A percentile compares a stretch with the other conserved stretches of the same genome.
Evolutionary conservation across 2,797 vertebrate genomes (phyloP).

Genomic region (Zalophus californianus): DNA sequence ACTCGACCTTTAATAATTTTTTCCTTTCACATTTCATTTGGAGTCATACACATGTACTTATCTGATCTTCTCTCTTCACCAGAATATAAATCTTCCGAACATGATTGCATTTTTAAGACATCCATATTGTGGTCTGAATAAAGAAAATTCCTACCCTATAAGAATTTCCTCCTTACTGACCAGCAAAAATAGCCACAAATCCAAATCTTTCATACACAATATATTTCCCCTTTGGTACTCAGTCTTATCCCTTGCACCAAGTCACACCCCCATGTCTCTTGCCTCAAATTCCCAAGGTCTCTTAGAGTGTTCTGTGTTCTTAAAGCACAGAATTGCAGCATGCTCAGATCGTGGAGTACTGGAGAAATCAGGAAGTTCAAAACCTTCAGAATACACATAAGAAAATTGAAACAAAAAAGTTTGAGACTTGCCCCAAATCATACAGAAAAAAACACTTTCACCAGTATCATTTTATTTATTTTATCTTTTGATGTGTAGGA

Average conservation of each 20-base stretch:
- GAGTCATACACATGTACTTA: conserved; percentile 53
- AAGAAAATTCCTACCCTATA: conserved; percentile 49
- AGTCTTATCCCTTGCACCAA: background rate
- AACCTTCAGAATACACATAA: background rate
- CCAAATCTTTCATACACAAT: background rate
- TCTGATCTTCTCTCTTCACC: conserved; percentile 65
- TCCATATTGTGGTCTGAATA: conserved; percentile 32
- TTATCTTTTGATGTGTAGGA: background rate
- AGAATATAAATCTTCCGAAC: conserved; percentile 73
- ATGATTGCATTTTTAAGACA: conserved; percentile 62
- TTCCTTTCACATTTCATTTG: conserved; percentile 64
- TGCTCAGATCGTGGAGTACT: background rate
- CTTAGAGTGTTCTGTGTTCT: background rate
- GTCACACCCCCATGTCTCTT: background rate
- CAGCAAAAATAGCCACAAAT: conserved; percentile 53
- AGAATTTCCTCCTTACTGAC: conserved; percentile 33
- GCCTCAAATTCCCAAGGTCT: background rate
- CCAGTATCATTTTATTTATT: background rate
- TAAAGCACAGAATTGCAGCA: background rate
- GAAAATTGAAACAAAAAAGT: background rate
- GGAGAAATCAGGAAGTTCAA: background rate
- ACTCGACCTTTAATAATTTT: conserved; percentile 58
- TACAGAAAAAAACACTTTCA: background rate
- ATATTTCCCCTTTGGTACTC: conserved; percentile 18
- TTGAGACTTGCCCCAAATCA: background rate